Evolutionary conservation across 1,140 invertebrate genomes (phyloP).

Genomic region (Temnothorax nylanderi): DNA sequence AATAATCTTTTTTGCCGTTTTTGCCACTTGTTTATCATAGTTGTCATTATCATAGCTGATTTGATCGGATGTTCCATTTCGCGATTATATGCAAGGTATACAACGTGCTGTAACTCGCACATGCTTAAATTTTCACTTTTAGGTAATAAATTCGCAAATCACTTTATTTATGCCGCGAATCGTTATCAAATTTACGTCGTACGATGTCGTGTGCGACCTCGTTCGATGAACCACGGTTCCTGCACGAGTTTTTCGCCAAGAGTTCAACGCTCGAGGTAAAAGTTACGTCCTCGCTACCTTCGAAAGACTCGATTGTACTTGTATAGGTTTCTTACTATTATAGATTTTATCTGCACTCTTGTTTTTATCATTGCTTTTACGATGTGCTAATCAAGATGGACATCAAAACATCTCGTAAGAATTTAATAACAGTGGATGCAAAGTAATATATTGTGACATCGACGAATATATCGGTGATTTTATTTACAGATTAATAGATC

Average conservation of each 20-base stretch:
- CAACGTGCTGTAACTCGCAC: not conserved
- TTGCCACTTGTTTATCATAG: slow-evolving; percentile 64
- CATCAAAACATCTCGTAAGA: not conserved
- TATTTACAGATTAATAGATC: not conserved
- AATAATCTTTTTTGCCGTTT: slow-evolving; percentile 55
- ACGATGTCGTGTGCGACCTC: not conserved
- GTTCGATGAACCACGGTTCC: slow-evolving; percentile 17
- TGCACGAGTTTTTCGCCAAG: slow-evolving; percentile 3
- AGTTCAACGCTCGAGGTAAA: slow-evolving; percentile 70
- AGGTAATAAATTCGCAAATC: slow-evolving; percentile 31
- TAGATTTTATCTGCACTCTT: not conserved
- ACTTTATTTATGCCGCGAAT: slow-evolving; percentile 24
- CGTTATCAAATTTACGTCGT: slow-evolving; percentile 15
- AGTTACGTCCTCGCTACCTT: slow-evolving; percentile 34
- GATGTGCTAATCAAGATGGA: not conserved
- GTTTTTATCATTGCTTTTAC: not conserved
- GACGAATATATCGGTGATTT: not conserved
- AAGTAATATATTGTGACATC: not conserved
- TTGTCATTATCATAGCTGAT: slow-evolving; percentile 50
- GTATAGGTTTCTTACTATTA: not conserved
- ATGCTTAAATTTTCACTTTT: slow-evolving; percentile 24
- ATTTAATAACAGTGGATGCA: not conserved
- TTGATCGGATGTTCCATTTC: not conserved
- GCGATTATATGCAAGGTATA: not conserved
- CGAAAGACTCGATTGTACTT: not conserved